phyloP scores from a whole-genome alignment of 92 coral and sea anemone species.

The Montipora capitata region DNA sequence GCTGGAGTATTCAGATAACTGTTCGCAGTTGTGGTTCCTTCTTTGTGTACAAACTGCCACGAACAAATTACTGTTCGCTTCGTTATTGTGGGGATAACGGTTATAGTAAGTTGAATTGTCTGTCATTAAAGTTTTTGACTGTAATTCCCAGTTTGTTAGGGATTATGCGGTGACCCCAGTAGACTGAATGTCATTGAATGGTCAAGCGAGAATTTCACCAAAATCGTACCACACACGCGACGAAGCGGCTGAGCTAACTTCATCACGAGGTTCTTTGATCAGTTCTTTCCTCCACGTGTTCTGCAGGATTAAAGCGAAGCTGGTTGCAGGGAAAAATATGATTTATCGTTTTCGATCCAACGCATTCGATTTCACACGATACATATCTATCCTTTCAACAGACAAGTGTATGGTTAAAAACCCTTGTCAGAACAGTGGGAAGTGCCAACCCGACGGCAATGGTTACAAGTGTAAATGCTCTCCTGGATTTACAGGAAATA shows the following conservation, averaged over 20 bases:
- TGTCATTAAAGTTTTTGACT: not conserved
- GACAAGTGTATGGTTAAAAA: not conserved
- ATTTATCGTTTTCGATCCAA: not conserved
- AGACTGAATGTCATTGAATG: too few relatives aligned
- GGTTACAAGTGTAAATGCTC: too few relatives aligned
- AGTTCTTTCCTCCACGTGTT: too few relatives aligned
- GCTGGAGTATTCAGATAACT: constrained; percentile 11
- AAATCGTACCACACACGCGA: too few relatives aligned
- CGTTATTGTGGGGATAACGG: constrained; percentile 46
- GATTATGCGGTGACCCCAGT: too few relatives aligned
- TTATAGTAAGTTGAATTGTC: not conserved
- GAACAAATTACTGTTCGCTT: not conserved
- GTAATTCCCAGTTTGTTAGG: not conserved
- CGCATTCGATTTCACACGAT: not conserved
- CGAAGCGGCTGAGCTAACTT: too few relatives aligned
- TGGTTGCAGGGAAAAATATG: too few relatives aligned
- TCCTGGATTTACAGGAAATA: not conserved
- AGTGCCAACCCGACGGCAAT: not conserved
- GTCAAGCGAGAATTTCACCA: too few relatives aligned
- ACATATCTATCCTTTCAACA: not conserved
- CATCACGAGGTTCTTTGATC: too few relatives aligned
- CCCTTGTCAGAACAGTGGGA: not conserved
- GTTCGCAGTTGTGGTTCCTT: not conserved
- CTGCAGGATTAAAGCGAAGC: too few relatives aligned
- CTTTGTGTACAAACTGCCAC: not conserved